Conservation (phyloP, 1,140 invertebrate genomes). For the Pseudomyrmex flavicornis region DNA sequence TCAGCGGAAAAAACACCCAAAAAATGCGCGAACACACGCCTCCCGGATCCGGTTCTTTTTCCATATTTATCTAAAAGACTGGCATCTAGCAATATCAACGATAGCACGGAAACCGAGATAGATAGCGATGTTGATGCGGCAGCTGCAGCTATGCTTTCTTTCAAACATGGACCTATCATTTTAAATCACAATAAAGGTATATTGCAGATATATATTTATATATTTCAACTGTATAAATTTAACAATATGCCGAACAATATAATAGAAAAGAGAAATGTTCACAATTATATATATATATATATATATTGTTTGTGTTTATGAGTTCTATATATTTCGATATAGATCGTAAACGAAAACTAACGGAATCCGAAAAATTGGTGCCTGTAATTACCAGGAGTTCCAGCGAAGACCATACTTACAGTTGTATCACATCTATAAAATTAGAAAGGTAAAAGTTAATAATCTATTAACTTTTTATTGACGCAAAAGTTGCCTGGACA, state of each 20-base stretch:
- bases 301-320: conserved; percentile 19
- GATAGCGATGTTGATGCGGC: conserved; percentile 91
- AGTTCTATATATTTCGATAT: neutral
- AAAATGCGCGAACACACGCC: conserved; percentile 80
- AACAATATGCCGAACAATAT: no score
- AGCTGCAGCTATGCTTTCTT: conserved; percentile 92
- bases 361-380: conserved; percentile 82
- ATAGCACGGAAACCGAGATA: conserved; percentile 84
- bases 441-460: conserved; percentile 77
- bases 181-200: conserved; percentile 85
- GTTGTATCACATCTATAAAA: conserved; percentile 83
- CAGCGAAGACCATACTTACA: conserved; percentile 93
- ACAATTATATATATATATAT: no score
- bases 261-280: no score
- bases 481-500: neutral
- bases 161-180: conserved; percentile 89
- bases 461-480: neutral
- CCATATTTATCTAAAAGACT: conserved; percentile 91
- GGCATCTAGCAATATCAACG: conserved; percentile 85
- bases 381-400: conserved; percentile 90
- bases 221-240: neutral
- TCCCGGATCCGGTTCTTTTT: conserved; percentile 91
- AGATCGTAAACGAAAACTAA: conserved; percentile 81
- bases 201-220: conserved; percentile 1
- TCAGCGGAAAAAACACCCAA: conserved; percentile 79